Percentiles rank a stretch among this genome's conserved stretches.
Evolutionary conservation across 53 echinoderm and acorn worm genomes (phyloP).

Genomic region (Holothuria leucospilota): DNA sequence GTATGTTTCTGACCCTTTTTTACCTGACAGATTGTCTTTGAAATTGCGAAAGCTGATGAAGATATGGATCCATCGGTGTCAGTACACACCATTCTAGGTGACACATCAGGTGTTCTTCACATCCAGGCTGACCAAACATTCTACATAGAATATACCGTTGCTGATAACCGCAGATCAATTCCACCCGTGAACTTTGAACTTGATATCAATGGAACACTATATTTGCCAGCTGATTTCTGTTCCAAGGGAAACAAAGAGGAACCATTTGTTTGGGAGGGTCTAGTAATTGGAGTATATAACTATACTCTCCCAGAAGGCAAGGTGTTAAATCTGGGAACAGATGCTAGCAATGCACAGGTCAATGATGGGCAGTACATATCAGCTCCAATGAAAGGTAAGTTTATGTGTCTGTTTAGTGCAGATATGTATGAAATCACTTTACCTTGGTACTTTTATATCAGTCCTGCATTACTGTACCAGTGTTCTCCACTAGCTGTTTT

Average conservation of each 20-base stretch:
- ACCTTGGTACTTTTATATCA: too few species aligned
- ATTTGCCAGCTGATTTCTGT: conserved; percentile 80
- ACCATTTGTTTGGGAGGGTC: conserved; percentile 79
- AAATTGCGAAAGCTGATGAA: conserved; percentile 17
- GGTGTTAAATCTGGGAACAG: conserved; percentile 70
- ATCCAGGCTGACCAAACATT: conserved; percentile 82
- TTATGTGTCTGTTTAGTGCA: too few species aligned
- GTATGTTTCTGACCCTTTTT: background rate
- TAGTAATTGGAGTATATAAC: conserved; percentile 82
- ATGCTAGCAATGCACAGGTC: conserved; percentile 83
- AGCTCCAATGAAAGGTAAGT: conserved; percentile 72
- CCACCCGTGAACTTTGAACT: conserved; percentile 88
- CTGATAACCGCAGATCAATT: conserved; percentile 63
- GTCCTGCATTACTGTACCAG: too few species aligned
- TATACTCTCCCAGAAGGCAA: conserved; percentile 77
- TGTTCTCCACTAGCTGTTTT: too few species aligned
- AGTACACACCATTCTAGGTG: conserved; percentile 78
- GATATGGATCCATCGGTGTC: conserved; percentile 57
- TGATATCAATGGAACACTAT: conserved; percentile 60
- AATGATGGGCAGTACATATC: conserved; percentile 76
- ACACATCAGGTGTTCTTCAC: conserved; percentile 68
- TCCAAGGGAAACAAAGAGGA: conserved; percentile 75
- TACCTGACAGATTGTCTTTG: background rate
- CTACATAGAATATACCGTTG: conserved; percentile 82
- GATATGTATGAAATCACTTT: too few species aligned